phyloP scores from a whole-genome alignment of 1,140 invertebrate species.

The Akabosia matsudoensis region DNA sequence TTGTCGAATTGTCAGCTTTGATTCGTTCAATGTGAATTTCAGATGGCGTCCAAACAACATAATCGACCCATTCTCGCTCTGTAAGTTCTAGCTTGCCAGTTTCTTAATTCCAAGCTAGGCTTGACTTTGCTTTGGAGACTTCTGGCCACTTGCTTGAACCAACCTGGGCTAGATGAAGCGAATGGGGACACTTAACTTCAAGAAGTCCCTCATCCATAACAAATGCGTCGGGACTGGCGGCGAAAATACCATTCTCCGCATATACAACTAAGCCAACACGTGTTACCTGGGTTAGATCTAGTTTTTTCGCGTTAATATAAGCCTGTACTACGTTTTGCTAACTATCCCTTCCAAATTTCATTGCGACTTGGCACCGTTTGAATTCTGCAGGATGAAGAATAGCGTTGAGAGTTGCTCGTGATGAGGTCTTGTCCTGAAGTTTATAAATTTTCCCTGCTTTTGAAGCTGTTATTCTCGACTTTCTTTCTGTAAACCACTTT shows the following conservation, averaged over 20 bases:
- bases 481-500: background rate
- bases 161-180: background rate
- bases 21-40: background rate
- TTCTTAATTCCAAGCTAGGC: background rate
- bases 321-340: background rate
- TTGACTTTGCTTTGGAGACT: background rate
- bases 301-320: background rate
- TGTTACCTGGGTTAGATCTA: background rate
- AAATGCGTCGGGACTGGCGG: conserved; percentile 43
- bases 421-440: background rate
- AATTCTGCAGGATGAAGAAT: too few species aligned
- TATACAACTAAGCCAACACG: background rate
- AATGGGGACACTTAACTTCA: conserved; percentile 47
- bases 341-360: too few species aligned
- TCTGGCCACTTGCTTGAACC: background rate
- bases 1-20: background rate
- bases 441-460: background rate
- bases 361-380: too few species aligned
- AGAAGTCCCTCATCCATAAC: conserved; percentile 42
- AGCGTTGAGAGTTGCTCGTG: background rate
- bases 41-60: conserved; percentile 47
- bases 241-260: conserved; percentile 32
- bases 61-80: conserved; percentile 49
- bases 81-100: conserved; percentile 48
- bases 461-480: background rate